Conservation (phyloP, 2,888 invertebrate genomes). For the Odontocerum albicorne region DNA sequence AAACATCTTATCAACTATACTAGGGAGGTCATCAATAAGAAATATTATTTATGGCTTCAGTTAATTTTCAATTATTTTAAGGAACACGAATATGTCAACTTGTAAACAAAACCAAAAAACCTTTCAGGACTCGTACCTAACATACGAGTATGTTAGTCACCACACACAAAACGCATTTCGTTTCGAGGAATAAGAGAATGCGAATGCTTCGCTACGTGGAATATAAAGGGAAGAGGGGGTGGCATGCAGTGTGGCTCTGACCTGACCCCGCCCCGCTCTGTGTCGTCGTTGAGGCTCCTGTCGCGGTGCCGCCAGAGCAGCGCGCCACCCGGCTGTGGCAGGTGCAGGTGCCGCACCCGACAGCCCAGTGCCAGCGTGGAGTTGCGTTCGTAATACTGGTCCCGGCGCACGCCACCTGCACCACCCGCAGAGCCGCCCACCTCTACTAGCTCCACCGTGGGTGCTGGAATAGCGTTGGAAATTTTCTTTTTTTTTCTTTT, state of each 20-base stretch:
- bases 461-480: slow-evolving; percentile 48
- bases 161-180: too few relatives aligned
- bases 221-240: background rate
- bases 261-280: slow-evolving; percentile 56
- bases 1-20: too few relatives aligned
- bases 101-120: too few relatives aligned
- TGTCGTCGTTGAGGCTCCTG: slow-evolving; percentile 53
- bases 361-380: slow-evolving; percentile 58
- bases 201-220: background rate
- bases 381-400: slow-evolving; percentile 57
- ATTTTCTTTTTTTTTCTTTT: too few relatives aligned
- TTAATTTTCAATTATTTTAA: too few relatives aligned
- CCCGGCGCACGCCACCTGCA: slow-evolving; percentile 45
- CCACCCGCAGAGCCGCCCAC: slow-evolving; percentile 25
- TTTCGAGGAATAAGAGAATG: too few relatives aligned
- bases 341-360: slow-evolving; percentile 52
- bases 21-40: too few relatives aligned
- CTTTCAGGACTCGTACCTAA: too few relatives aligned
- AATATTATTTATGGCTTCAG: too few relatives aligned
- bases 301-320: slow-evolving; percentile 57
- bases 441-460: slow-evolving; percentile 55
- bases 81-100: too few relatives aligned
- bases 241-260: slow-evolving; percentile 36
- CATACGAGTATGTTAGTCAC: too few relatives aligned
- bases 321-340: slow-evolving; percentile 43